A percentile compares a stretch with the other conserved stretches of the same genome.
These are phyloP conservation scores for Thelaira solivaga DNA, from an alignment of 2,888 invertebrate species.

Conservation along the genomic window DNA sequence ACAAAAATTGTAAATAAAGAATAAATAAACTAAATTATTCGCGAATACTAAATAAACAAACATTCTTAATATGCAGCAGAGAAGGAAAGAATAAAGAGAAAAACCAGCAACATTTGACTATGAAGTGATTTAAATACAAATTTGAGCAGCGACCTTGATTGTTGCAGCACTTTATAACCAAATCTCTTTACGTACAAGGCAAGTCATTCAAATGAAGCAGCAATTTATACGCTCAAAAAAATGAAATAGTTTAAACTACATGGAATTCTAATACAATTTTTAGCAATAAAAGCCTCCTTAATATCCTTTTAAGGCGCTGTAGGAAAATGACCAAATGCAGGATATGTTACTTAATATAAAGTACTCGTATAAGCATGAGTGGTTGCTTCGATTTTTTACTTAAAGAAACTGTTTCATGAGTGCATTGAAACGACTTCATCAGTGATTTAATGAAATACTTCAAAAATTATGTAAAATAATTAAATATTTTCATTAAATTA, in stretches of 20 bases:
- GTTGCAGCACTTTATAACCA: conserved; percentile 43
- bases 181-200: conserved; percentile 6
- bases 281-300: no score
- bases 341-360: no score
- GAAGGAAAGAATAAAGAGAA: neutral
- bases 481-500: no score
- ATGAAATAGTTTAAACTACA: neutral
- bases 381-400: no score
- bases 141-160: conserved; percentile 61
- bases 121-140: conserved; percentile 61
- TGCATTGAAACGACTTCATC: no score
- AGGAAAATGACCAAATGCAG: no score
- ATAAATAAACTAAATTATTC: conserved; percentile 3
- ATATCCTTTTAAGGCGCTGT: no score
- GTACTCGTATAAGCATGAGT: no score
- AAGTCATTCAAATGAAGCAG: neutral
- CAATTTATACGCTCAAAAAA: conserved; percentile 10
- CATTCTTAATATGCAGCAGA: neutral
- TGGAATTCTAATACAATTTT: no score
- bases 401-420: no score
- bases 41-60: conserved; percentile 20
- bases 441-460: no score
- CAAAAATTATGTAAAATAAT: no score
- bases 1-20: neutral
- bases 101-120: conserved; percentile 1